Evolutionary conservation across 2,888 invertebrate species (phyloP).

Genomic region (Xestia xanthographa): DNA sequence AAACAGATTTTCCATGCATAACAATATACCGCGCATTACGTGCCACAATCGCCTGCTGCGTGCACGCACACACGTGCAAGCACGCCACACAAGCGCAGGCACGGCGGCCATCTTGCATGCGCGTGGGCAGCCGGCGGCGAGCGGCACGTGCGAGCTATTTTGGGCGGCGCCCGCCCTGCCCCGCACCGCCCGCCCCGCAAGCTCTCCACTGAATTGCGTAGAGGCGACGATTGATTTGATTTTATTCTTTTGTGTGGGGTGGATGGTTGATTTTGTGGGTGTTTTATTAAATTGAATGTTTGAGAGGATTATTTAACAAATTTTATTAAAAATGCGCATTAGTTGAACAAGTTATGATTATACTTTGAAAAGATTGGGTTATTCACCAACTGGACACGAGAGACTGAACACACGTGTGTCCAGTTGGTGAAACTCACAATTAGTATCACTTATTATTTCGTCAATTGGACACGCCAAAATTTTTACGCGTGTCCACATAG

Average conservation of each 20-base stretch:
- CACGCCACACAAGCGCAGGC: slow-evolving; percentile 73
- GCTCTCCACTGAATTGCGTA: slow-evolving; percentile 69
- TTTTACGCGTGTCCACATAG: too few relatives aligned
- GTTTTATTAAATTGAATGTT: slow-evolving; percentile 5
- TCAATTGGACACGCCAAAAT: too few relatives aligned
- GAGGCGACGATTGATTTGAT: slow-evolving; percentile 71
- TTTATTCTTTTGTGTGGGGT: slow-evolving; percentile 67
- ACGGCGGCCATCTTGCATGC: slow-evolving; percentile 88
- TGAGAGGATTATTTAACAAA: neutral
- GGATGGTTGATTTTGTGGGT: slow-evolving; percentile 31
- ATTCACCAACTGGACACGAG: too few relatives aligned
- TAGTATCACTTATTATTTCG: too few relatives aligned
- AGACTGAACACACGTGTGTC: too few relatives aligned
- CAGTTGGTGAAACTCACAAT: too few relatives aligned
- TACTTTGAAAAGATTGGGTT: neutral
- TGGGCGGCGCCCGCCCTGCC: slow-evolving; percentile 86
- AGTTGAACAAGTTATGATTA: neutral
- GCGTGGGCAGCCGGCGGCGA: slow-evolving; percentile 87
- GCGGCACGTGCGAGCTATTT: slow-evolving; percentile 90
- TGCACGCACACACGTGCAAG: slow-evolving; percentile 78
- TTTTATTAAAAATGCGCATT: neutral
- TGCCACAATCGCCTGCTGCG: slow-evolving; percentile 74
- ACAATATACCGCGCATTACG: slow-evolving; percentile 67
- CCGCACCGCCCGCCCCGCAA: slow-evolving; percentile 64
- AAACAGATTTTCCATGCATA: slow-evolving; percentile 69